These are phyloP conservation scores for Rhagoletis pomonella DNA, from an alignment of 1,140 invertebrate genomes.

Conservation along the genomic window DNA sequence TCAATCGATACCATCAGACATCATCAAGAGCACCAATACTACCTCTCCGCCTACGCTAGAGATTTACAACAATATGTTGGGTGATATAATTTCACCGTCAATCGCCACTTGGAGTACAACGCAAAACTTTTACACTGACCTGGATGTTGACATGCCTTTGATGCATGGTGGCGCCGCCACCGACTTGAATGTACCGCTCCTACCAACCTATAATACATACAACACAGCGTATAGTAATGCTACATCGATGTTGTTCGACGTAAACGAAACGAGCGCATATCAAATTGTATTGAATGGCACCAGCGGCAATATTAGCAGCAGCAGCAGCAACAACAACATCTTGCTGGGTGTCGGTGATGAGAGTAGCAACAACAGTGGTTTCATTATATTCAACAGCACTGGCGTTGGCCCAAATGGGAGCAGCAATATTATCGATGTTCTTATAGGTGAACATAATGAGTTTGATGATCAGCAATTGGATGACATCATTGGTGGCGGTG, in stretches of 20 bases:
- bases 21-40: not conserved
- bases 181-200: conserved; percentile 5
- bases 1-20: conserved; percentile 11
- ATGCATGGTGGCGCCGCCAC: not conserved
- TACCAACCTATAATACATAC: conserved; percentile 2
- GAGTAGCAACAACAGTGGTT: conserved; percentile 18
- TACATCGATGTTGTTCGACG: conserved; percentile 31
- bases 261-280: conserved; percentile 47
- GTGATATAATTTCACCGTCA: conserved; percentile 49
- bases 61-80: conserved; percentile 7
- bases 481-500: conserved; percentile 60
- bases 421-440: conserved; percentile 14
- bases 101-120: conserved; percentile 44
- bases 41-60: not conserved
- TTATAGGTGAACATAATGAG: conserved; percentile 22
- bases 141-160: conserved; percentile 1
- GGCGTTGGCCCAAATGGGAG: conserved; percentile 20
- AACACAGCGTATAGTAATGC: conserved; percentile 41
- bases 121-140: conserved; percentile 18
- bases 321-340: not conserved
- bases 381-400: conserved; percentile 54
- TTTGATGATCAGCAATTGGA: conserved; percentile 61
- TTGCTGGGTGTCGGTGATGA: not conserved
- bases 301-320: not conserved
- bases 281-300: conserved; percentile 28